Evolutionary conservation across 2,797 vertebrate genomes (phyloP).

Genomic region (Phrynocephalus forsythii): DNA sequence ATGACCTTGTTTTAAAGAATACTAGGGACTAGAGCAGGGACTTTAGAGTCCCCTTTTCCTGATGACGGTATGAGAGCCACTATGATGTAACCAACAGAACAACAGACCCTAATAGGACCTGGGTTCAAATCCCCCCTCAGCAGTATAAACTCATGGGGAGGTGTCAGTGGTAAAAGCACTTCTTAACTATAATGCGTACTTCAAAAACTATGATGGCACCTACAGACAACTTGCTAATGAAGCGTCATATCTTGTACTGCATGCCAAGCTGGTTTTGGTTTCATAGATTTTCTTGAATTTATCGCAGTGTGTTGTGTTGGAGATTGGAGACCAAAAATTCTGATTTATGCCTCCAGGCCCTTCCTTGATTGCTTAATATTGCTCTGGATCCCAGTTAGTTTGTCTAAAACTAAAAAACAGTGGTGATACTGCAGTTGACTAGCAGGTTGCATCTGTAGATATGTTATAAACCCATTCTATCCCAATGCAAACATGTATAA

Average conservation of each 20-base stretch:
- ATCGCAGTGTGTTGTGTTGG: neutral
- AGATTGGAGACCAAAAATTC: neutral
- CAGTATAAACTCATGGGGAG: too few species aligned
- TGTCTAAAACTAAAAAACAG: neutral
- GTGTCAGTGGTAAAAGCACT: too few species aligned
- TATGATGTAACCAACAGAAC: too few species aligned
- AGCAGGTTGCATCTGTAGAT: neutral
- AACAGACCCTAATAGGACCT: too few species aligned
- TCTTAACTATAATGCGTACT: too few species aligned
- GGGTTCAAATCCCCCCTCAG: too few species aligned
- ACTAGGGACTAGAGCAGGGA: neutral
- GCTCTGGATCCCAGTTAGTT: neutral
- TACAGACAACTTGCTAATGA: neutral
- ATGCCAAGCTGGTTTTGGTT: neutral
- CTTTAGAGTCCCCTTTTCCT: neutral
- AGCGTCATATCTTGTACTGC: neutral
- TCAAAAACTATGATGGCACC: too few species aligned
- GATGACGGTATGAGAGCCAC: neutral
- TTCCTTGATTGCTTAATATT: neutral
- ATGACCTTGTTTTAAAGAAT: neutral
- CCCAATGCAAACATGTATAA: neutral
- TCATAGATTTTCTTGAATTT: neutral
- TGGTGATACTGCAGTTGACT: neutral
- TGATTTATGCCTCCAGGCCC: neutral
- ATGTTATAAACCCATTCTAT: neutral